Evolutionary conservation across 2,888 invertebrate genomes (phyloP).

Genomic region (Salticus scenicus): DNA sequence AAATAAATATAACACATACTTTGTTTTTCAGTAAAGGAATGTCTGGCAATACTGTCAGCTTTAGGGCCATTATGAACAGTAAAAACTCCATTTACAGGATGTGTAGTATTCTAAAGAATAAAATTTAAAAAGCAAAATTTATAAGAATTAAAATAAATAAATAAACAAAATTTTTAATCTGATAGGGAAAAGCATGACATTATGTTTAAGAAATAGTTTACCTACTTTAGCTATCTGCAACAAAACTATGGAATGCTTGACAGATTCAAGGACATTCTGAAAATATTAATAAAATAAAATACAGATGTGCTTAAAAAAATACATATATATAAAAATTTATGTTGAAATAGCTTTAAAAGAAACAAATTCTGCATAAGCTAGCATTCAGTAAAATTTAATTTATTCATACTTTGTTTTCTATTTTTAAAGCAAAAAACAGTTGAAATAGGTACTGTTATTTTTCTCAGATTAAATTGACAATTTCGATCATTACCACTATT

Average conservation of each 20-base stretch:
- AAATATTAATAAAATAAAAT: conserved; percentile 76
- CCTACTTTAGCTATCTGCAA: conserved; percentile 96
- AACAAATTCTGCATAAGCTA: too few relatives aligned
- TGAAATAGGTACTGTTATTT: too few relatives aligned
- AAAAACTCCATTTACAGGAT: conserved; percentile 92
- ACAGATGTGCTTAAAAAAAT: background rate
- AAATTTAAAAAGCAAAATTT: background rate
- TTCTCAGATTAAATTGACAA: too few relatives aligned
- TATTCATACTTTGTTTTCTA: background rate
- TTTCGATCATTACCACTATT: too few relatives aligned
- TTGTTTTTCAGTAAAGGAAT: conserved; percentile 32
- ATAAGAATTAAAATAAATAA: background rate
- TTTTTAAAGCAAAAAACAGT: too few relatives aligned
- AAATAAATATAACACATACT: conserved; percentile 18
- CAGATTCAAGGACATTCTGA: conserved; percentile 94
- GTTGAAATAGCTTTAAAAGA: too few relatives aligned
- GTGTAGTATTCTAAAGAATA: conserved; percentile 86
- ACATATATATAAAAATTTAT: too few relatives aligned
- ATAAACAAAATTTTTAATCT: too few relatives aligned
- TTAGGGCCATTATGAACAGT: conserved; percentile 76
- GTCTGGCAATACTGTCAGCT: conserved; percentile 30
- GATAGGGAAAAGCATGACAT: too few relatives aligned
- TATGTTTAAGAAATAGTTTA: too few relatives aligned
- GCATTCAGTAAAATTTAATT: too few relatives aligned
- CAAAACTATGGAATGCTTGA: conserved; percentile 98